Evolutionary conservation across 2,888 invertebrate species (phyloP), one percentile per base, ranked within the genome.

Genomic region (Eledona agricola): DNA sequence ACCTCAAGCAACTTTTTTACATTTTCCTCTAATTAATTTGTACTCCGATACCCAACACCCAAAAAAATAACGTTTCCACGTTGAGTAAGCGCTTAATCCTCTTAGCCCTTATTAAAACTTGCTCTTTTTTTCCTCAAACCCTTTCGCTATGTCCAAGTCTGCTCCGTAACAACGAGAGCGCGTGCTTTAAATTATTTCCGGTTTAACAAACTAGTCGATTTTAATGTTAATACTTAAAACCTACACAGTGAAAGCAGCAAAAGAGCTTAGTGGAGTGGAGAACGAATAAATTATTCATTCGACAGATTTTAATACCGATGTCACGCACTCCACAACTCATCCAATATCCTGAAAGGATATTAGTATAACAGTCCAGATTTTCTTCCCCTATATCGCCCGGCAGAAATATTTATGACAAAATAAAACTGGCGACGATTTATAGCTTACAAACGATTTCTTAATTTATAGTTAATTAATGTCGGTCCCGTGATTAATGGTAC

Each of bases 51-150:
- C 28, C 15, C 29, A 20, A 42, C 29, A 31, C n/a, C 29, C 3
- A 29, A 40, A 42, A 42, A 29, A 16, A 12, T 22, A 20, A 42
- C 42, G 42, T 42, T 42, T 42, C 29, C 42, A 42, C 31, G 42
- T 42, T 15, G 42, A 29, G 29, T 42, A 42, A 42, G 42, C 19
- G 20, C 15, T 45, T 45, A 45, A 45, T 45, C 45, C 34, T 32
- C 45, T 45, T 45, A 45, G 15, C 32, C 45, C 45, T 45, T 45
- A 45, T 45, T 45, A 45, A 45, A 45, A 45, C 32, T 45, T 45
- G 45, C 25, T 17, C 15, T 45, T 45, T 45, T 45, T 45, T 34
- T 10, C 12, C 10, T 12, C 15, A 31, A 34, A 20, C 45, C 11
- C 45, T 45, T 45, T 45, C 17, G 11, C 20, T 7, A 31, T 4